These are phyloP conservation scores for Sebastes baramenuke DNA, from an alignment of 2,797 vertebrate species.

Conservation along the genomic window DNA sequence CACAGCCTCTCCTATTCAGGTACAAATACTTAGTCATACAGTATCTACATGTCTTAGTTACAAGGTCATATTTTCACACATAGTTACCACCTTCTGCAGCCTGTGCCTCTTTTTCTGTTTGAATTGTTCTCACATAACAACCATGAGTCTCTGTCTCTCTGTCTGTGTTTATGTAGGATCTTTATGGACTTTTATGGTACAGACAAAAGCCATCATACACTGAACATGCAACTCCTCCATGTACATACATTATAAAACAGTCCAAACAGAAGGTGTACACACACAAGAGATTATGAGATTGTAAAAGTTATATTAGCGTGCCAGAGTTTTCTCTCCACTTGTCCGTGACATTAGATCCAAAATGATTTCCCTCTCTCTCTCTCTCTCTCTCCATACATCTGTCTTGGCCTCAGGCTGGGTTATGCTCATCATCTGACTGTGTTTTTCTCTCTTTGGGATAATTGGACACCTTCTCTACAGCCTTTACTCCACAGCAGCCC, in stretches of 20 bases:
- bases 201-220: background rate
- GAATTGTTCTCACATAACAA: background rate
- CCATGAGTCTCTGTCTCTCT: background rate
- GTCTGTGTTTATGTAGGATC: constrained; percentile 8
- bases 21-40: background rate
- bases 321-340: constrained; percentile 11
- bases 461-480: constrained; percentile 66
- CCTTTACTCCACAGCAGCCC: constrained; percentile 25
- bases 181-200: constrained; percentile 26
- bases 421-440: constrained; percentile 46
- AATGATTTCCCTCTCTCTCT: background rate
- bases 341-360: constrained; percentile 2
- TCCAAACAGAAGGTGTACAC: constrained; percentile 15
- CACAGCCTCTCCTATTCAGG: background rate
- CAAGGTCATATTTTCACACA: background rate
- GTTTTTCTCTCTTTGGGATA: constrained; percentile 60
- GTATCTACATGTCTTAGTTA: background rate
- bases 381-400: background rate
- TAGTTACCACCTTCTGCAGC: background rate
- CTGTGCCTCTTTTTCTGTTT: background rate
- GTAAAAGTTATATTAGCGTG: constrained; percentile 17
- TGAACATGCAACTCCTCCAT: background rate
- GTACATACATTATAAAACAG: background rate
- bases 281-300: background rate
- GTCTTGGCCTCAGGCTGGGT: constrained; percentile 46